A percentile compares a stretch with the other conserved stretches of the same genome.
Conservation (phyloP, 2,113 vertebrate species). For the Coptodon bakossiorum region DNA sequence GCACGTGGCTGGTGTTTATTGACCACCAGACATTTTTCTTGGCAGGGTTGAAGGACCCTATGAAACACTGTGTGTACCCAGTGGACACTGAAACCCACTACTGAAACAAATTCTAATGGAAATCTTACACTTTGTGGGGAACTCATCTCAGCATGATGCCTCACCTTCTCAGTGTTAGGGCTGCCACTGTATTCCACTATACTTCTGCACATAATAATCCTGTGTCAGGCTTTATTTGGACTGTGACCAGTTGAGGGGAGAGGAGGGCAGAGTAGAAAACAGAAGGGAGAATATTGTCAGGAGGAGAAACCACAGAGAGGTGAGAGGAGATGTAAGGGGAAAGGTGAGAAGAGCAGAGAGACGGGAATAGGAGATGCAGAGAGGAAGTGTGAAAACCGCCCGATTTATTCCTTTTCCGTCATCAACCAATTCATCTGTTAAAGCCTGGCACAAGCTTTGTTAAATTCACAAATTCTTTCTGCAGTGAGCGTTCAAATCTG, state of each 20-base stretch:
- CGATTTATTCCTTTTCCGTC: conserved; percentile 41
- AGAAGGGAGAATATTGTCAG: background rate
- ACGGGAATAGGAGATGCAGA: background rate
- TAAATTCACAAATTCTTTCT: background rate
- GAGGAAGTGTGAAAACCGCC: conserved; percentile 25
- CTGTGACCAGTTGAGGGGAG: background rate
- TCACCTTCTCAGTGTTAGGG: background rate
- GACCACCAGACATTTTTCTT: conserved; percentile 57
- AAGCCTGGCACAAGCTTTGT: background rate
- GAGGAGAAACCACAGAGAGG: background rate
- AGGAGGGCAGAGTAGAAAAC: background rate
- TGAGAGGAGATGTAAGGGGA: conserved; percentile 2
- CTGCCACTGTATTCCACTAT: background rate
- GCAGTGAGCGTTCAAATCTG: background rate
- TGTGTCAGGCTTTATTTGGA: conserved; percentile 17
- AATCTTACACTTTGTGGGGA: conserved; percentile 7
- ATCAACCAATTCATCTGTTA: background rate
- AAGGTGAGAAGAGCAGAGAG: conserved; percentile 29
- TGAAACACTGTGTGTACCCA: conserved; percentile 20
- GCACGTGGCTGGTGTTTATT: conserved; percentile 52
- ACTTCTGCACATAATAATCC: conserved; percentile 11
- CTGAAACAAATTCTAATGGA: conserved; percentile 15
- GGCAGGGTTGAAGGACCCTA: conserved; percentile 10
- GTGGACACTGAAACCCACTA: background rate
- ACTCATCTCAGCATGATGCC: conserved; percentile 1